Base-by-base conservation (phyloP, 2,113 vertebrate species). In the Otocyon megalotis region DNA sequence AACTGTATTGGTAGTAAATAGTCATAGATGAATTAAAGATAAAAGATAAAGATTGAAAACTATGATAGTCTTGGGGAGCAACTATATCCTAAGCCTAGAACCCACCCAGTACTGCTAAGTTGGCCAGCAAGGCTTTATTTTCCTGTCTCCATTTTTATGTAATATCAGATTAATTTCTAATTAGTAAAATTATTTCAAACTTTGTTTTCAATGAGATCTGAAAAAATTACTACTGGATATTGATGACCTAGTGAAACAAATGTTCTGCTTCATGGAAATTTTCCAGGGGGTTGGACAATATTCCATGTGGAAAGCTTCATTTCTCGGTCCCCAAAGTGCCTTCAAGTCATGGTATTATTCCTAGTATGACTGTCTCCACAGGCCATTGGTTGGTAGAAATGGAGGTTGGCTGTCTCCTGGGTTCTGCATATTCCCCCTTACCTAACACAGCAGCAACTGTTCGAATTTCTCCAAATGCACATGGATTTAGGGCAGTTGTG, bases 401-500 rank as follows among this genome's bases (percentile, higher is more conserved):
- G 2, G 60, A 79, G 15, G 0, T 37, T 67, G 7, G 3, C 17
- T 63, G 16, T 74, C 43, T 77, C 11, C 22, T 79, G 43, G 15
- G 6, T 24, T 13, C 35, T 35, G 37, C 19, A 4, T 62, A 4
- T 48, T 17, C 0, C 9, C 24, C 9, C 24, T 62, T 58, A 53
- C 48, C 7, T 63, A 28, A 43, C 43, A 56, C 43, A 48, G 22
- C 4, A 67, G 35, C 53, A 50, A 35, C 9, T 65, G 22, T 10
- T 72, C 80, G 12, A 28, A 22, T 67, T 74, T 74, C 85, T 92
- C 35, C 92, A 96, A 13, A 37, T 43, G 9, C 5, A 16, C 9
- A 3, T 8, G 2, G 8, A 28, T 87, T 53, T 62, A 32, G n/a
- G 37, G 12, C 16, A 43, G 3, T 7, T 0, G 0, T 30, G 3